phyloP scores from a whole-genome alignment of 1,140 invertebrate species.

The Pogonomyrmex californicus region DNA sequence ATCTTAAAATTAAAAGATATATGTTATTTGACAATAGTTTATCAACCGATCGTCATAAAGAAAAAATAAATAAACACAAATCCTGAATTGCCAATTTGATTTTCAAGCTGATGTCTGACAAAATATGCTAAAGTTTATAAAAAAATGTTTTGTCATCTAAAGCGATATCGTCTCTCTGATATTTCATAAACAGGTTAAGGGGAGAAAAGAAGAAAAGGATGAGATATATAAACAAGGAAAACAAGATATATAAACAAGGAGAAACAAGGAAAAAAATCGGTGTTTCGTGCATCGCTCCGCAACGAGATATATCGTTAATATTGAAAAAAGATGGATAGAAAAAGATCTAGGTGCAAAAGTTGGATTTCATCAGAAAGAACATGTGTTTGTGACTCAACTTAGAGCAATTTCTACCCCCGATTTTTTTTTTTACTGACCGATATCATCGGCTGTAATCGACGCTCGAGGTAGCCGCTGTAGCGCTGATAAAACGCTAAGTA shows the following conservation, averaged over 20 bases:
- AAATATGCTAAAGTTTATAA: neutral
- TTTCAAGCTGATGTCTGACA: neutral
- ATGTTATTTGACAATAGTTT: neutral
- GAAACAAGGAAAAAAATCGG: slow-evolving; percentile 58
- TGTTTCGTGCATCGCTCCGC: neutral
- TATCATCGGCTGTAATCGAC: slow-evolving; percentile 83
- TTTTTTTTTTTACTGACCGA: slow-evolving; percentile 81
- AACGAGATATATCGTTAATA: slow-evolving; percentile 51
- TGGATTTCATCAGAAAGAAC: slow-evolving; percentile 74
- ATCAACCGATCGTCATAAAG: neutral
- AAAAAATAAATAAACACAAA: neutral
- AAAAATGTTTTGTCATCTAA: neutral
- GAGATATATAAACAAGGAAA: slow-evolving; percentile 48
- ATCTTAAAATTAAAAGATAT: neutral
- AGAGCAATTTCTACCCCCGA: slow-evolving; percentile 75
- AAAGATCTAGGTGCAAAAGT: slow-evolving; percentile 75
- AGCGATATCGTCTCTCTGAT: neutral
- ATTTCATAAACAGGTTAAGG: slow-evolving; percentile 16
- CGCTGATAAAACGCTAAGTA: slow-evolving; percentile 85
- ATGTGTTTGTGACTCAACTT: slow-evolving; percentile 76
- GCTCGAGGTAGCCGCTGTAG: slow-evolving; percentile 84
- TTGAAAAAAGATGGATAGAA: slow-evolving; percentile 23
- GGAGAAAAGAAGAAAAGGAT: neutral
- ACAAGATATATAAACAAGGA: slow-evolving; percentile 56
- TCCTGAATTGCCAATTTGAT: neutral